Conservation (phyloP, 2,113 vertebrate genomes). For the Prionailurus bengalensis region DNA sequence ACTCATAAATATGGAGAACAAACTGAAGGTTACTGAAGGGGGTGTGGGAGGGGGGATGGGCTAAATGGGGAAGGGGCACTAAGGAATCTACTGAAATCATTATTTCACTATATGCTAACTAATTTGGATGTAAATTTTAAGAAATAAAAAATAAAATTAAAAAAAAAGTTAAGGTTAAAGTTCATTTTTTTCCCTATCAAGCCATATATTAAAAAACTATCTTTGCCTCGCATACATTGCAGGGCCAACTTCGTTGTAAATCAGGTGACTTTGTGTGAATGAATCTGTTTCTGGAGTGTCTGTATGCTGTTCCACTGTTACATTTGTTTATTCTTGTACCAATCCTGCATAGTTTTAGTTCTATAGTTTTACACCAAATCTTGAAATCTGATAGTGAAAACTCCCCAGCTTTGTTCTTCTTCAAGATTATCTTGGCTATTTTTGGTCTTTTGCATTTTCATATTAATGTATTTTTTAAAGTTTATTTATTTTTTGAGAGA, state of each 20-base stretch:
- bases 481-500: too few species aligned
- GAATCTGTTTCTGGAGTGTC: neutral
- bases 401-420: neutral
- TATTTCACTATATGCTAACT: too few species aligned
- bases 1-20: too few species aligned
- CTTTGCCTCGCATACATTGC: neutral
- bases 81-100: too few species aligned
- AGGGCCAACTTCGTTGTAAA: neutral
- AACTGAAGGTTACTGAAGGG: too few species aligned
- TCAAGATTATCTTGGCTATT: neutral
- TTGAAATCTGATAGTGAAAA: neutral
- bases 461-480: too few species aligned
- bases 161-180: too few species aligned
- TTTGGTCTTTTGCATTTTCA: slow-evolving; percentile 3
- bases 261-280: neutral
- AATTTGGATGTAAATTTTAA: too few species aligned
- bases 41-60: too few species aligned
- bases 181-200: too few species aligned
- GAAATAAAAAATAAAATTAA: too few species aligned
- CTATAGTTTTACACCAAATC: neutral
- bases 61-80: too few species aligned
- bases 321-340: neutral
- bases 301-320: neutral
- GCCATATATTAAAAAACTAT: neutral
- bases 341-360: neutral